Evolutionary conservation across 2,113 vertebrate species (phyloP), one percentile per base, ranked within the genome.

Genomic region (Platanista minor): DNA sequence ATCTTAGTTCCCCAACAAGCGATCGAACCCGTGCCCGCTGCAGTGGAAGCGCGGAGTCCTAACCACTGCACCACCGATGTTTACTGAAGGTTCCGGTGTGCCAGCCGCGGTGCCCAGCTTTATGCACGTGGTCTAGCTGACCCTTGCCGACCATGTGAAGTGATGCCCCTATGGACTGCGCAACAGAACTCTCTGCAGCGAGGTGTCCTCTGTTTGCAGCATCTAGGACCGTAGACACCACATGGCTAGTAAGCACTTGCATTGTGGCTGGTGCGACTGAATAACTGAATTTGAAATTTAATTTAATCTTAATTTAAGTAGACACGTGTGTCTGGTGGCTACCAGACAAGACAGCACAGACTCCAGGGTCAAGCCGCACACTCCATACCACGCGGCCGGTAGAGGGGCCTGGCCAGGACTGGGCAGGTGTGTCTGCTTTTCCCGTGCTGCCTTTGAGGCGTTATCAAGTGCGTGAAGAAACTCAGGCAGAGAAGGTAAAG

Each of bases 291-390:
- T 85, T 88, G 21, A 7, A 61, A 71, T 71, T 86, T 57, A 9
- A 80, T 59, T 90, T 94, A 33, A 74, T 75, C 90, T 90, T 89
- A 59, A 92, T 49, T 71, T 78, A 18, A 31, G 61, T 67, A 86
- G 80, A 90, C 33, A 39, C 21, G 27, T 5, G 57, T 31, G 67
- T 12, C 14, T 69, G 52, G 54, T 20, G 31, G 59, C 78, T 61
- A 33, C 27, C 2, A 1, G 4, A 29, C 0, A 9, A 62, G 36
- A 83, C 17, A 61, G 71, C 69, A 49, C 6, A 84, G 62, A 62
- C n/a, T 36, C 29, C 41, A 67, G 23, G 14, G n/a, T 25, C 8
- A 21, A 49, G 33, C 20, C 18, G 78, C 0, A 1, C 17, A 3
- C 36, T 71, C 31, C n/a, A 2, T 1, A 54, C 11, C 57, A 43